Evolutionary conservation across 2,888 invertebrate genomes (phyloP), one percentile per base, ranked within the genome.

Genomic region (Theristus sp.): DNA sequence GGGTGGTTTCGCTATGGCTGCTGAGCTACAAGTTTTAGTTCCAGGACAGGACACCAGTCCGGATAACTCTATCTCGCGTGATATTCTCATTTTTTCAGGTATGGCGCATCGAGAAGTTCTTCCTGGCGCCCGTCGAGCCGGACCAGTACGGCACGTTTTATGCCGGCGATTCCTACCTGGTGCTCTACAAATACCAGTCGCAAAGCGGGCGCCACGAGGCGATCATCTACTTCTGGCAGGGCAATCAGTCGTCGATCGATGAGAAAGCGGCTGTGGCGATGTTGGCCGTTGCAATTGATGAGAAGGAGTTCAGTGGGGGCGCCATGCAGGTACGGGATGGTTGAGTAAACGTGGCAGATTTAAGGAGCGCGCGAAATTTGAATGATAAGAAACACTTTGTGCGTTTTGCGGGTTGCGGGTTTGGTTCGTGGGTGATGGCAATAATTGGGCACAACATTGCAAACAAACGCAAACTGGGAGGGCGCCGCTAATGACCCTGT

Each of bases 101-200:
- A 60, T 89, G 85, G 84, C 82, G 85, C 67, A 81, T 89, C 47
- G 78, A 80, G 58, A 78, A 80, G 60, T 89, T 88, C 71, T 83
- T 85, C 66, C 84, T 88, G 1, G 84, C 80, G 1, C 82, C 84
- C 72, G 76, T 86, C 64, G 81, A 83, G 57, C 78, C 81, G 59
- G 80, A 82, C 56, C 82, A 83, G 67, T 81, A 83, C 63, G 84
- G 84, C 6, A 81, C 81, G 62, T 87, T 89, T 76, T 87, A 82
- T 75, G 83, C 84, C 64, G 83, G 82, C 17, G 86, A 87, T 76
- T 86, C 85, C 74, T 89, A 87, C 76, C 80, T 91, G 63, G 81
- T 88, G 65, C 81, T 85, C 58, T 93, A 93, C 76, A 84, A 83
- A 28, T 88, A 87, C 75, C 80, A 81, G 66, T 24, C n/a, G 22